Percentiles rank a stretch among this genome's conserved stretches.
Evolutionary conservation across 2,113 vertebrate genomes (phyloP).

Genomic region (Rhinopomastus cyanomelas): DNA sequence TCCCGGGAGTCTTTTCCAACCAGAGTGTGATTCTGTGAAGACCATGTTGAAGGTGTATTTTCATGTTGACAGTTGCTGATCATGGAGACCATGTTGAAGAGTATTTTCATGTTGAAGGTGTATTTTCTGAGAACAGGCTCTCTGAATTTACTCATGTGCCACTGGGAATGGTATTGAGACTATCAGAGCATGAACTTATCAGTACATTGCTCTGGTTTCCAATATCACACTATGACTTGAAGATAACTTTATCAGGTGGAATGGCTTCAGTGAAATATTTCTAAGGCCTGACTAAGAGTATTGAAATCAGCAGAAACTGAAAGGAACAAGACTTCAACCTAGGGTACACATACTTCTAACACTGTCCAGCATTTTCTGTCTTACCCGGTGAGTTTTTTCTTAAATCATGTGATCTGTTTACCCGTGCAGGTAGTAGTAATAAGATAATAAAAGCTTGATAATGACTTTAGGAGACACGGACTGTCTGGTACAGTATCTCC

Average conservation of each 20-base stretch:
- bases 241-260: background rate
- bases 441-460: slow-evolving; percentile 1
- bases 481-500: slow-evolving; percentile 47
- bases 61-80: too few relatives aligned
- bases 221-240: background rate
- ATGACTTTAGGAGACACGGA: background rate
- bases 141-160: background rate
- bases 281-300: background rate
- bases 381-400: background rate
- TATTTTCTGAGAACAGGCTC: background rate
- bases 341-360: background rate
- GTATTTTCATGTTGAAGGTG: too few relatives aligned
- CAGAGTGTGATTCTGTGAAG: too few relatives aligned
- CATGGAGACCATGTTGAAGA: background rate
- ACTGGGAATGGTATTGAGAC: background rate
- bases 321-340: background rate
- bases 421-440: background rate
- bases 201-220: background rate
- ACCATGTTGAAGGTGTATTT: background rate
- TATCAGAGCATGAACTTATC: background rate
- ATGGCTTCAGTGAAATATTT: background rate
- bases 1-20: too few relatives aligned
- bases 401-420: background rate
- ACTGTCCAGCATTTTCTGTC: background rate
- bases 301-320: slow-evolving; percentile 35